These are phyloP conservation scores for Augochlora pura DNA, from an alignment of 1,140 invertebrate genomes.

Conservation along the genomic window DNA sequence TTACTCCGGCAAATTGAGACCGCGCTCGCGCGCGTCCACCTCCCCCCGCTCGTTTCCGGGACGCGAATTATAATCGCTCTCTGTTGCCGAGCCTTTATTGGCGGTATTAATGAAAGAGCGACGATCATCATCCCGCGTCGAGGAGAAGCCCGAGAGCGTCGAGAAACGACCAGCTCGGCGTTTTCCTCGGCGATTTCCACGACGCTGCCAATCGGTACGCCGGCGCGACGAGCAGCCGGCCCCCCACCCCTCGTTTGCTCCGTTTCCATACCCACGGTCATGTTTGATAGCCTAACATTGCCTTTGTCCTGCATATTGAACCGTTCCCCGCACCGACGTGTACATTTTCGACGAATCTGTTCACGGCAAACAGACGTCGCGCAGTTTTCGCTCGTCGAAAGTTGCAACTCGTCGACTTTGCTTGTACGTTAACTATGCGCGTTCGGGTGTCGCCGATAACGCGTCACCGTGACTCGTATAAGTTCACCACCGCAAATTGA, in stretches of 20 bases:
- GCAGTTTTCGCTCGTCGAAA: too few species aligned
- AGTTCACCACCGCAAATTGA: too few species aligned
- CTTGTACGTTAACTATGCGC: too few species aligned
- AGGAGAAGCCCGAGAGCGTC: not conserved
- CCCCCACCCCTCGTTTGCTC: not conserved
- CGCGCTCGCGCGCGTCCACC: not conserved
- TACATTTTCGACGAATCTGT: too few species aligned
- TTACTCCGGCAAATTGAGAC: not conserved
- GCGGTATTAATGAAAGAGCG: slow-evolving; percentile 7
- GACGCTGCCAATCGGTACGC: not conserved
- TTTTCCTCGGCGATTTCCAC: too few species aligned
- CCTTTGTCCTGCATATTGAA: not conserved
- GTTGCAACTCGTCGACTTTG: too few species aligned
- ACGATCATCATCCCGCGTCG: too few species aligned
- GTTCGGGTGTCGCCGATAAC: too few species aligned
- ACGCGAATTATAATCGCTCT: not conserved
- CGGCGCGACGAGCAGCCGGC: not conserved
- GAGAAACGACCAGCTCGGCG: not conserved
- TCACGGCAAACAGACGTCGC: too few species aligned
- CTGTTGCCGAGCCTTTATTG: not conserved
- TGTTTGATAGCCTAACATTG: slow-evolving; percentile 1
- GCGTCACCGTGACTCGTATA: too few species aligned
- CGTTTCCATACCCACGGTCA: not conserved
- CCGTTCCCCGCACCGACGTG: too few species aligned
- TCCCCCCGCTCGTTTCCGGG: not conserved